These are phyloP conservation scores for Holotrichia oblita DNA, from an alignment of 1,140 invertebrate species.

Conservation along the genomic window DNA sequence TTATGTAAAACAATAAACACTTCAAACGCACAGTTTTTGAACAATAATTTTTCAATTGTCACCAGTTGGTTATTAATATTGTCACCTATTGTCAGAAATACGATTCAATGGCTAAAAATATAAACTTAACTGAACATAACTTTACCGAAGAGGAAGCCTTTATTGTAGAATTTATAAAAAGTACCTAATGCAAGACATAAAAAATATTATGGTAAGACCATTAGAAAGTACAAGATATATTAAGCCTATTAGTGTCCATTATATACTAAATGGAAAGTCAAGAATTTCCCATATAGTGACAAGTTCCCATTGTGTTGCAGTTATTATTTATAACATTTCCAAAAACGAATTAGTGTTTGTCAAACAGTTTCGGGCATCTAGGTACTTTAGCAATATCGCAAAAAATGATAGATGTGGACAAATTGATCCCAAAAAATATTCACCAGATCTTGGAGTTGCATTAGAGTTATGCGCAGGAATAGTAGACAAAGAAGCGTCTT, in stretches of 20 bases:
- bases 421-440: conserved; percentile 77
- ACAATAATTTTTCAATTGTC: background rate
- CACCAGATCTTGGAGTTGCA: conserved; percentile 77
- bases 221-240: background rate
- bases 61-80: background rate
- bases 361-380: conserved; percentile 84
- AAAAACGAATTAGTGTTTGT: conserved; percentile 81
- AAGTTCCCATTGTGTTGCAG: conserved; percentile 66
- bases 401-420: conserved; percentile 61
- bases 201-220: background rate
- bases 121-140: background rate
- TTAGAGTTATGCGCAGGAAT: conserved; percentile 94
- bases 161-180: background rate
- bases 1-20: background rate
- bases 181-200: background rate
- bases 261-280: background rate
- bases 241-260: background rate
- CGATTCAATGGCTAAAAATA: background rate
- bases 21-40: background rate
- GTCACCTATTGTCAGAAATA: background rate
- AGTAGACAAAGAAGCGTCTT: conserved; percentile 82
- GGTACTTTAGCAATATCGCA: conserved; percentile 47
- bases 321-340: conserved; percentile 83
- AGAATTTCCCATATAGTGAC: background rate
- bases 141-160: background rate